phyloP scores from a whole-genome alignment of 2,888 invertebrate species.

The Theodoxus fluviatilis region DNA sequence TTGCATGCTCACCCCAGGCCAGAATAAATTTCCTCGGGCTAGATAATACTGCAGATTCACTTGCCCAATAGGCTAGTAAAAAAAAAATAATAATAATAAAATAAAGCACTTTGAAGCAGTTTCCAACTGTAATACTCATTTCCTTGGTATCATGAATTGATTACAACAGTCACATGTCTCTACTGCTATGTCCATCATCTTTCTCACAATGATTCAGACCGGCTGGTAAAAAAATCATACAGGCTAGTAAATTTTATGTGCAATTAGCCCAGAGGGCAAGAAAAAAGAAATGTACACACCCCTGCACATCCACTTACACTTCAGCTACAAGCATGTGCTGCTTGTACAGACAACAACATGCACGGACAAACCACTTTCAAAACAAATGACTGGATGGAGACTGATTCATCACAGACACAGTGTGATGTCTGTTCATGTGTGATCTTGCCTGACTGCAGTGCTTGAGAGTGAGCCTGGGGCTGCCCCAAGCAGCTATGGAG shows the following conservation, averaged over 20 bases:
- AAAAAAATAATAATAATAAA: background rate
- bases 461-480: too few relatives aligned
- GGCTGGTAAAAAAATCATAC: too few relatives aligned
- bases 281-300: too few relatives aligned
- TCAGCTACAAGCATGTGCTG: background rate
- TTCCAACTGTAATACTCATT: conserved; percentile 23
- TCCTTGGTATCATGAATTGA: too few relatives aligned
- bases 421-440: too few relatives aligned
- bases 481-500: too few relatives aligned
- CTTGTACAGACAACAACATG: background rate
- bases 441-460: too few relatives aligned
- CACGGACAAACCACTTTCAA: background rate
- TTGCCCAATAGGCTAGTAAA: background rate
- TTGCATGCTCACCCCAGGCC: background rate
- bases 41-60: background rate
- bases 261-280: too few relatives aligned
- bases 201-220: too few relatives aligned
- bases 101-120: background rate
- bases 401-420: background rate
- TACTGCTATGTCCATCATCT: too few relatives aligned
- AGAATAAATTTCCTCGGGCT: background rate
- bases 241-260: too few relatives aligned
- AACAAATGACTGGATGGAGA: background rate
- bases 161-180: too few relatives aligned
- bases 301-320: background rate